Conservation (phyloP, 2,113 vertebrate genomes). For the Pachyramphus minor region DNA sequence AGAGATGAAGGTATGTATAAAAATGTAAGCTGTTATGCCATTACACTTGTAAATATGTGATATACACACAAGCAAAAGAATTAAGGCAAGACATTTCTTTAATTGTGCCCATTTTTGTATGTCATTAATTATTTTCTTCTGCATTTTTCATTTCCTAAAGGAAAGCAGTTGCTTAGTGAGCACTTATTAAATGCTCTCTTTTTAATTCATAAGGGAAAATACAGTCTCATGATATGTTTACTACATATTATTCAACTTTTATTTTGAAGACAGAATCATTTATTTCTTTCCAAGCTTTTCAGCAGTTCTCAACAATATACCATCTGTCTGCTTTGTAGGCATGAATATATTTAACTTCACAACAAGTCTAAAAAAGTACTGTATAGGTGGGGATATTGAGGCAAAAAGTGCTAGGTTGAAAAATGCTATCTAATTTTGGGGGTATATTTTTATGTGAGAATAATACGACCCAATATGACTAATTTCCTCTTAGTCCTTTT, state of each 20-base stretch:
- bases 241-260: conserved; percentile 32
- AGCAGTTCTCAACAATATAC: conserved; percentile 17
- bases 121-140: neutral
- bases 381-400: neutral
- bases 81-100: neutral
- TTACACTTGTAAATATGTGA: neutral
- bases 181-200: neutral
- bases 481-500: neutral
- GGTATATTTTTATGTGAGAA: rapidly evolving
- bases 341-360: conserved; percentile 20
- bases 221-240: neutral
- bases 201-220: neutral
- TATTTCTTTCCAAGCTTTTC: conserved; percentile 32
- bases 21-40: neutral
- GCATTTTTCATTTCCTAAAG: neutral
- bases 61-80: neutral
- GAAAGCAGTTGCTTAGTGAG: neutral
- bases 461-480: no score
- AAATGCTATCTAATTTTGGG: neutral
- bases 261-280: conserved; percentile 26
- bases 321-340: conserved; percentile 18
- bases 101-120: neutral
- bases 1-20: neutral
- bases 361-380: neutral
- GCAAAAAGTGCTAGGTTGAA: neutral